Percentiles rank a stretch among this genome's conserved stretches.
These are phyloP conservation scores for Chionodraco myersi DNA, from an alignment of 2,113 vertebrate genomes.

Conservation along the genomic window DNA sequence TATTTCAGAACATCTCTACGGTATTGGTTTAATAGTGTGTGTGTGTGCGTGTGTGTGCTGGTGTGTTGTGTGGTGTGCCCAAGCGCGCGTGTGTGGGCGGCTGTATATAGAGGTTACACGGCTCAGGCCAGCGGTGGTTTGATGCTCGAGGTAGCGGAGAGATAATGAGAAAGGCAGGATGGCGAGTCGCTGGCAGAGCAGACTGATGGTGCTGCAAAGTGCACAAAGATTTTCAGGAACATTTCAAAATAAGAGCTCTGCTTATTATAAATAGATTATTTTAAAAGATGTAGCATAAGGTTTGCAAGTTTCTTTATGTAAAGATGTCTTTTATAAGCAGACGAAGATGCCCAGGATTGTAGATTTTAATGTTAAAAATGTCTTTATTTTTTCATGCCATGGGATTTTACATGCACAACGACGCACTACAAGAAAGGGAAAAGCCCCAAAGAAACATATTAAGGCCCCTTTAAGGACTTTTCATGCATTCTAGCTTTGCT, in stretches of 20 bases:
- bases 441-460: too few relatives aligned
- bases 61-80: too few relatives aligned
- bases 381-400: too few relatives aligned
- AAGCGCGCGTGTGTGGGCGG: conserved; percentile 36
- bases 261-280: neutral
- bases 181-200: conserved; percentile 55
- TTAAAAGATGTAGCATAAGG: neutral
- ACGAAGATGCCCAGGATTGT: too few relatives aligned
- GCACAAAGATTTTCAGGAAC: conserved; percentile 29
- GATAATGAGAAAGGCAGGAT: conserved; percentile 64
- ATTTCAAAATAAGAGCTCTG: conserved; percentile 3
- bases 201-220: conserved; percentile 46
- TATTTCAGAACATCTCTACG: conserved; percentile 22
- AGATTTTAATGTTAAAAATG: neutral
- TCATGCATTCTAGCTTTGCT: too few relatives aligned
- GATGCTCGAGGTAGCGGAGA: conserved; percentile 51
- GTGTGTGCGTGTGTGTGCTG: conserved; percentile 12
- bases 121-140: conserved; percentile 54
- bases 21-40: conserved; percentile 20
- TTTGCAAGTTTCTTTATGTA: neutral
- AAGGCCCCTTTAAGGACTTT: neutral
- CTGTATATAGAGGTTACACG: conserved; percentile 29
- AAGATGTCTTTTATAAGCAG: too few relatives aligned
- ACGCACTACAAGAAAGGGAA: too few relatives aligned
- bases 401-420: too few relatives aligned